A percentile compares a stretch with the other conserved stretches of the same genome.
Evolutionary conservation across 2,888 invertebrate genomes (phyloP).

Genomic region (Conchocele bisecta): DNA sequence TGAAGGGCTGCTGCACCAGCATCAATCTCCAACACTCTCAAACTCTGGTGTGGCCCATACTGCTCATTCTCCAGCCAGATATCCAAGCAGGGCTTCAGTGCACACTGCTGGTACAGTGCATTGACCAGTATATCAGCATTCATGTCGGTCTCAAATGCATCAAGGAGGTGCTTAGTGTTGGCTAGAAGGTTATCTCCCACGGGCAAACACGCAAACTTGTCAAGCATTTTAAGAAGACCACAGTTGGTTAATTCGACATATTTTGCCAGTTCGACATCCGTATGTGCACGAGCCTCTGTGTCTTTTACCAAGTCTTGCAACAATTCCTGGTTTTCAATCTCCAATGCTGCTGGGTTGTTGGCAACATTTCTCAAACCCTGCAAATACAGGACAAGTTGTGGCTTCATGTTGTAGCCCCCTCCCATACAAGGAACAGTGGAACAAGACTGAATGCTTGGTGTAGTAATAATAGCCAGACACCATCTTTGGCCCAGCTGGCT

Average conservation of each 20-base stretch:
- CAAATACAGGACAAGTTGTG: no score
- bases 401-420: no score
- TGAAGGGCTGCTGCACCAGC: constrained; percentile 67
- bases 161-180: constrained; percentile 44
- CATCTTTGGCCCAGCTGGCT: no score
- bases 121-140: constrained; percentile 59
- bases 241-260: constrained; percentile 14
- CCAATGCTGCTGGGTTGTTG: not conserved
- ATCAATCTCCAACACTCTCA: constrained; percentile 89
- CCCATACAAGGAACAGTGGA: no score
- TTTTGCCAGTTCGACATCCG: not conserved
- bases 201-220: constrained; percentile 48
- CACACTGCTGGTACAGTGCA: constrained; percentile 31
- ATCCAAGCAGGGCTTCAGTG: constrained; percentile 85
- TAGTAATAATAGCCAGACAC: no score
- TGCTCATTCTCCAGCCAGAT: constrained; percentile 91
- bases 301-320: constrained; percentile 9
- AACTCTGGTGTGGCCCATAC: constrained; percentile 87
- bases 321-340: constrained; percentile 2
- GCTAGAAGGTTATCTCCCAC: constrained; percentile 32
- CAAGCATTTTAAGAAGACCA: constrained; percentile 46
- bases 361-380: constrained; percentile 23
- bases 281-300: not conserved
- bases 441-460: no score
- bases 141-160: constrained; percentile 58